These are phyloP conservation scores for Myzus persicae DNA, from an alignment of 1,140 invertebrate species.

Conservation along the genomic window DNA sequence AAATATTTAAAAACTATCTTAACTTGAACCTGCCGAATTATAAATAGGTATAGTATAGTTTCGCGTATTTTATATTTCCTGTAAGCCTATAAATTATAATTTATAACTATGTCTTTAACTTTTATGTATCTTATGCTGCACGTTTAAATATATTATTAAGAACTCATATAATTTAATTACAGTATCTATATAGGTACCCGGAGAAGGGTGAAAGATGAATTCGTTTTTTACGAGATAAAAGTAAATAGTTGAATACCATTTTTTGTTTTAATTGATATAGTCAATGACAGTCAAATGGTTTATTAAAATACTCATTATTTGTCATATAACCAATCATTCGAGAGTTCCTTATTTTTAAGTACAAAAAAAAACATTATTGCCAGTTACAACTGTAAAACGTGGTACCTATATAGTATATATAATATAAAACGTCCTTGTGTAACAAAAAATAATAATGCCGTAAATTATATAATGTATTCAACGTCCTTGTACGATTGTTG, in stretches of 20 bases:
- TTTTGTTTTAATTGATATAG: too few relatives aligned
- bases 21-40: not conserved
- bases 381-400: not conserved
- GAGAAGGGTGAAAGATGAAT: not conserved
- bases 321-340: not conserved
- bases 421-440: not conserved
- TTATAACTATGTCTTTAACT: not conserved
- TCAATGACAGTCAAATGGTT: too few relatives aligned
- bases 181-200: not conserved
- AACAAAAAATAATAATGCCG: not conserved
- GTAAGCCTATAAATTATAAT: not conserved
- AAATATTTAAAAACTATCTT: not conserved
- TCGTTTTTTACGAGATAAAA: not conserved
- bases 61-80: not conserved
- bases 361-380: not conserved
- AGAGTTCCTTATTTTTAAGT: not conserved
- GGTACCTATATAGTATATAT: not conserved
- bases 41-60: not conserved
- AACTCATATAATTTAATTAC: not conserved
- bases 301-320: too few relatives aligned
- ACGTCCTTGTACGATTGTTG: not conserved
- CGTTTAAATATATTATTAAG: not conserved
- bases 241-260: not conserved
- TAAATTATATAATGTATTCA: not conserved
- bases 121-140: not conserved